phyloP scores from a whole-genome alignment of 2,797 vertebrate species.

The Psittacula echo region DNA sequence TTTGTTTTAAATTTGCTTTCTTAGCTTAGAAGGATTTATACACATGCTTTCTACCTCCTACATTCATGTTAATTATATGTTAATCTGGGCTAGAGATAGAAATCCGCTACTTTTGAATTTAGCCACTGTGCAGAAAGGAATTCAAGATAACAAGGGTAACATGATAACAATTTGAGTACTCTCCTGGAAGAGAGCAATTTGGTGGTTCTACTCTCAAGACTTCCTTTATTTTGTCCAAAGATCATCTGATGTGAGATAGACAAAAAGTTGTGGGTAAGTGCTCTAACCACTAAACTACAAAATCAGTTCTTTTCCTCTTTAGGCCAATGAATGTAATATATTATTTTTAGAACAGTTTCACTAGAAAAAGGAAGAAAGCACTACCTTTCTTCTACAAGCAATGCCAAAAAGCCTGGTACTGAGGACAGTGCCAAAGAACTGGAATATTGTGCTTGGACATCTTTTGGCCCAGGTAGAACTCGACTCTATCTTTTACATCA shows the following conservation, averaged over 20 bases:
- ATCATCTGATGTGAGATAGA: neutral
- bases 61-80: neutral
- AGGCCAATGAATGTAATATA: neutral
- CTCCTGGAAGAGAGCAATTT: neutral
- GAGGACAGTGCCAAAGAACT: neutral
- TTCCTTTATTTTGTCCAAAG: neutral
- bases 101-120: neutral
- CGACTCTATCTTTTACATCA: neutral
- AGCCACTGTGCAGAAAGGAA: neutral
- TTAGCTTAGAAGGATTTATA: neutral
- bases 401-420: neutral
- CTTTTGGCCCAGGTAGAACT: neutral
- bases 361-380: neutral
- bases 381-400: neutral
- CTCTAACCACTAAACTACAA: neutral
- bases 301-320: neutral
- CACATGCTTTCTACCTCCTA: neutral
- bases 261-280: neutral
- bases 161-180: neutral
- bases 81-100: neutral
- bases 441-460: neutral
- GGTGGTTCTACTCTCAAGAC: neutral
- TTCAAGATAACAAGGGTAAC: neutral
- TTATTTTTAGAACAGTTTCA: neutral
- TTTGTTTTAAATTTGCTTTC: neutral